Evolutionary conservation across 2,888 invertebrate species (phyloP), one percentile per base, ranked within the genome.

Genomic region (Tachina fera): DNA sequence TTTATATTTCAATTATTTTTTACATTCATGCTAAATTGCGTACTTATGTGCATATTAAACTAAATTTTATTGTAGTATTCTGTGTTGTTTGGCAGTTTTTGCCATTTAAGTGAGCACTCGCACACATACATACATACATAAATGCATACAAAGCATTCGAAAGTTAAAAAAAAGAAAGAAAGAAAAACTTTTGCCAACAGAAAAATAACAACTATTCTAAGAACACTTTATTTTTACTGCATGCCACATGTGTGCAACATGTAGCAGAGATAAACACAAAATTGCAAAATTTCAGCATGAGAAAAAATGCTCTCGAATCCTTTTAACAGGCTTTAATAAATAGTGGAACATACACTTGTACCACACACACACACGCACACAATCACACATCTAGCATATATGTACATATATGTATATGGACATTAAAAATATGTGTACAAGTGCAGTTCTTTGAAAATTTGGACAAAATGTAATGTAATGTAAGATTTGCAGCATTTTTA

Each of bases 41-140:
- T 83, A 79, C 86, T 86, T 86, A 80, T 86, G 83, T 83, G 83
- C 79, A 86, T 86, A 76, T 86, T 76, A 83, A 83, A 86, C 74
- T 78, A 83, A 86, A 83, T 86, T 83, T 86, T 86, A 86, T 80
- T 86, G 76, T 77, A 51, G 79, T 51, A 53, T 70, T 47, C 74
- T 76, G 61, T 63, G 51, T 53, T 67, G 63, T 39, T 72, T 63
- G 19, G 31, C 22, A 61, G 71, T 61, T 39, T 31, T 47, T 80
- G 39, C 43, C 61, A 72, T 76, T 70, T 56, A 53, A 45, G 51
- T 81, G 49, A 60, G 19, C 31, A 22, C 9, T 39, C 65, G 43
- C 47, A 39, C 13, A n/a, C 19, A 47, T 47, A n/a, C 56, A 47
- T 14, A n/a, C 39, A 45, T 8, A 67, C 56, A 47, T 76, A 22